A percentile compares a stretch with the other conserved stretches of the same genome.
Conservation (phyloP, 1,140 invertebrate species). For the Rhagoletis pomonella region DNA sequence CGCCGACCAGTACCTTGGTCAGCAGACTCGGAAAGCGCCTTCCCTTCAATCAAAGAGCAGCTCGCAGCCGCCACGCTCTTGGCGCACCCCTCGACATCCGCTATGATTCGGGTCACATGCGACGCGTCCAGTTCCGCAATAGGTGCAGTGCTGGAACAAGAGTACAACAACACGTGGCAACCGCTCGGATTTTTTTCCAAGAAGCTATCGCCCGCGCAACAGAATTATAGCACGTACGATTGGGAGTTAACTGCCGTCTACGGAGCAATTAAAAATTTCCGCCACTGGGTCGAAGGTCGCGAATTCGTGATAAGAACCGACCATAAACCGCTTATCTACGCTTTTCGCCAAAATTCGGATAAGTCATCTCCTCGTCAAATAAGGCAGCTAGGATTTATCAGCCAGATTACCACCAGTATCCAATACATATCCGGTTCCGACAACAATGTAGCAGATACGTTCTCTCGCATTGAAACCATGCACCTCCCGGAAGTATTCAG, state of each 20-base stretch:
- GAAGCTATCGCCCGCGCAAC: background rate
- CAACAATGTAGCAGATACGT: constrained; percentile 62
- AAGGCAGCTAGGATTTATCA: constrained; percentile 71
- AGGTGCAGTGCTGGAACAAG: too few species aligned
- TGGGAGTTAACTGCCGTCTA: background rate
- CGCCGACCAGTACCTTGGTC: too few species aligned
- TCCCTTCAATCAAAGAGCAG: too few species aligned
- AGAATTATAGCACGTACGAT: constrained; percentile 39
- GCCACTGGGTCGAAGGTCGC: background rate
- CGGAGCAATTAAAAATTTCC: background rate
- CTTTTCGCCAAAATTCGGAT: constrained; percentile 64
- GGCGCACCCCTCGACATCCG: background rate
- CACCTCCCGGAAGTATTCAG: constrained; percentile 62
- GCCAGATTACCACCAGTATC: constrained; percentile 71
- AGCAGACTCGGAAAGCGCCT: too few species aligned
- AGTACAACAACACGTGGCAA: too few species aligned
- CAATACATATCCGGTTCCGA: constrained; percentile 65
- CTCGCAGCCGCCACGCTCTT: constrained; percentile 56
- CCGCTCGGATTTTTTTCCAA: background rate
- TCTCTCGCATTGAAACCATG: constrained; percentile 55
- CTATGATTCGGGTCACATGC: background rate
- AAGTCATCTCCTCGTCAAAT: constrained; percentile 65
- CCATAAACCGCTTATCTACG: constrained; percentile 71
- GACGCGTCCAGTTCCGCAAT: too few species aligned
- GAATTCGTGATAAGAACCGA: constrained; percentile 71